Evolutionary conservation across 2,113 vertebrate species (phyloP).

Genomic region (Lepus americanus): DNA sequence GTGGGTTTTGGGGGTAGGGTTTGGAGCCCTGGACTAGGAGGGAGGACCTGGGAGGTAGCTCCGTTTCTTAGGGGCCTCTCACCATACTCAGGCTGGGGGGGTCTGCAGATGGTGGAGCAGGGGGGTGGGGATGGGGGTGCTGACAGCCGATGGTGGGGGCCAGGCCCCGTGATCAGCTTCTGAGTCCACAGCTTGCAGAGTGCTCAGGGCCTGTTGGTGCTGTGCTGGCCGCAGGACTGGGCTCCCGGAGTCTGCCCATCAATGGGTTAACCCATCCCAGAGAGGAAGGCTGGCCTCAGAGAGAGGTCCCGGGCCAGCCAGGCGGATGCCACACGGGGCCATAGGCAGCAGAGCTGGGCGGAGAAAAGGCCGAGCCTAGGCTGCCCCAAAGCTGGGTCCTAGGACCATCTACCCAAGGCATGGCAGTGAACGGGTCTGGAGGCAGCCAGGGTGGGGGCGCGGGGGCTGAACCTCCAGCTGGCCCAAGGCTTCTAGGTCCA

Average conservation of each 20-base stretch:
- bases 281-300: not conserved
- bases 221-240: too few species aligned
- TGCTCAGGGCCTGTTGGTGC: not conserved
- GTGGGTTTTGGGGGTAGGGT: not conserved
- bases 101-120: too few species aligned
- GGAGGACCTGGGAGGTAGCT: not conserved
- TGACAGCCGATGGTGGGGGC: too few species aligned
- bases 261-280: not conserved
- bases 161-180: not conserved
- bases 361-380: not conserved
- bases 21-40: not conserved
- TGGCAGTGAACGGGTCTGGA: not conserved
- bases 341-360: not conserved
- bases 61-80: not conserved
- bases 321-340: not conserved
- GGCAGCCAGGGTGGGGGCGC: rapidly evolving
- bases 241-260: not conserved
- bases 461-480: not conserved
- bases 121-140: too few species aligned
- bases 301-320: not conserved
- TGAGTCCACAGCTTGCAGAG: not conserved
- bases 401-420: not conserved
- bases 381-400: not conserved
- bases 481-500: not conserved
- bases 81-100: not conserved